A percentile compares a stretch with the other conserved stretches of the same genome.
phyloP scores from a whole-genome alignment of 2,113 vertebrate species.

The Syngnathus scovelli region DNA sequence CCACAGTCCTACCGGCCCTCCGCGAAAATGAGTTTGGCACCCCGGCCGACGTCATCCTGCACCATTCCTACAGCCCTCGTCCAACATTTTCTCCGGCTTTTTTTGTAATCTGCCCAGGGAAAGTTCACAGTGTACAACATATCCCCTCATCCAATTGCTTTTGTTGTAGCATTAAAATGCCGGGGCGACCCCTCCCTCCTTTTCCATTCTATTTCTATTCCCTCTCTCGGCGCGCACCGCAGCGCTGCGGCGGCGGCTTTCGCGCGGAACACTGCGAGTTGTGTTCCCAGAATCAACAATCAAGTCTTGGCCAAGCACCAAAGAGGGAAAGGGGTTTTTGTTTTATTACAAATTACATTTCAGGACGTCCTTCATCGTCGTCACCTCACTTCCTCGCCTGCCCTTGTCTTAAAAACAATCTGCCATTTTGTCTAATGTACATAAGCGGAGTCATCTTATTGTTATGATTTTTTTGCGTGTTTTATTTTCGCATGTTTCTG shows the following conservation, averaged over 20 bases:
- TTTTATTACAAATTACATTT: conserved; percentile 2
- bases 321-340: neutral
- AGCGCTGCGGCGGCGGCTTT: neutral
- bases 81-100: neutral
- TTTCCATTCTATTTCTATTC: neutral
- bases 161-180: neutral
- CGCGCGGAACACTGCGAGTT: neutral
- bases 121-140: conserved; percentile 3
- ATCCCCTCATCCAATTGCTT: conserved; percentile 1
- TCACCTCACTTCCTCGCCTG: neutral
- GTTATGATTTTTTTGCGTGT: neutral
- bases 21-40: neutral
- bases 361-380: neutral
- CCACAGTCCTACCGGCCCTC: too few relatives aligned
- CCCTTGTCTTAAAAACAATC: neutral
- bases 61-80: neutral
- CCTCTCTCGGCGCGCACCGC: neutral
- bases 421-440: neutral
- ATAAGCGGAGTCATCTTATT: too few relatives aligned
- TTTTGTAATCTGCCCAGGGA: neutral
- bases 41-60: conserved; percentile 4
- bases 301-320: conserved; percentile 4
- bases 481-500: neutral
- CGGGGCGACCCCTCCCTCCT: neutral
- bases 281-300: neutral